phyloP scores from a whole-genome alignment of 2,113 vertebrate species.

The Lagopus leucura region DNA sequence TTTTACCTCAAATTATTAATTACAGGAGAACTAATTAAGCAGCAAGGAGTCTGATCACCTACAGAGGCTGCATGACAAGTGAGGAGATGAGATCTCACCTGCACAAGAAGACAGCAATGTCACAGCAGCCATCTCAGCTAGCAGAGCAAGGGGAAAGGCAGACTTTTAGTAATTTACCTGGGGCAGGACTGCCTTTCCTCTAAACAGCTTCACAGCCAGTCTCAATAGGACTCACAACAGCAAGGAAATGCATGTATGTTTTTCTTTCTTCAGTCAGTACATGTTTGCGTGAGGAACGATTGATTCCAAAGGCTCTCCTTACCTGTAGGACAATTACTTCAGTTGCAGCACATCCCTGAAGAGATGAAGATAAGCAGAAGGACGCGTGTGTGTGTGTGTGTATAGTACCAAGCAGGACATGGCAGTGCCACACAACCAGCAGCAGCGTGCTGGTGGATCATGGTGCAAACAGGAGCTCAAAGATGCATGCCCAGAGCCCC shows the following conservation, averaged over 20 bases:
- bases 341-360: fast-evolving
- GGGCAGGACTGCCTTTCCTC: not conserved
- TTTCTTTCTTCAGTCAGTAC: not conserved
- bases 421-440: fast-evolving
- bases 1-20: not conserved
- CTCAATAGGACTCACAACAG: not conserved
- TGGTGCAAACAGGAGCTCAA: fast-evolving
- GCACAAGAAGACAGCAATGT: not conserved
- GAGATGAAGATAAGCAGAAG: fast-evolving
- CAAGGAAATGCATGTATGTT: fast-evolving
- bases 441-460: fast-evolving
- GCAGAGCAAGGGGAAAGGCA: not conserved
- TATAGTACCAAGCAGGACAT: fast-evolving
- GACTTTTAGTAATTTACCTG: not conserved
- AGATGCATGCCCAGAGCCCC: not conserved
- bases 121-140: not conserved
- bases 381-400: fast-evolving
- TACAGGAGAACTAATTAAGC: conserved; percentile 13
- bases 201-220: fast-evolving
- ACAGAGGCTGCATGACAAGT: not conserved
- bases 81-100: not conserved
- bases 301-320: not conserved
- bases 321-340: too few relatives aligned
- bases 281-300: fast-evolving
- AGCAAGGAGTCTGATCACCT: not conserved